Percentiles rank a stretch among this genome's conserved stretches.
These are phyloP conservation scores for Amblyjoppa proteus DNA, from an alignment of 2,888 invertebrate genomes.

Conservation along the genomic window DNA sequence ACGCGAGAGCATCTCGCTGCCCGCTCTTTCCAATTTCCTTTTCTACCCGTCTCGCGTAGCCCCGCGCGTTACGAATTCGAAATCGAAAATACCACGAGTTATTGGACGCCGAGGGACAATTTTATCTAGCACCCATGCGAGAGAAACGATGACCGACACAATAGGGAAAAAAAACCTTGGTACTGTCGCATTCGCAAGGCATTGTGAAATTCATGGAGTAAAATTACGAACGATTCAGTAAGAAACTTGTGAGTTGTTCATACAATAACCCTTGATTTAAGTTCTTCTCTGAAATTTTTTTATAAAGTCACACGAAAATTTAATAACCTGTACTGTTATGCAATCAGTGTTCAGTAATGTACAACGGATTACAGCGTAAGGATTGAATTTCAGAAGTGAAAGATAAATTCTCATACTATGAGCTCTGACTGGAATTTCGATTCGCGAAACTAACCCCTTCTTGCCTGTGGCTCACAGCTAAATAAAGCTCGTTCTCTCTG, in stretches of 20 bases:
- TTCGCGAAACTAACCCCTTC: conserved; percentile 27
- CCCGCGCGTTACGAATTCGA: conserved; percentile 48
- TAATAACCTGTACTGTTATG: background rate
- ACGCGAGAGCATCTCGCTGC: conserved; percentile 17
- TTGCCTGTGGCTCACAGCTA: background rate
- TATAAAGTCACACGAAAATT: background rate
- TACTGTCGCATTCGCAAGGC: background rate
- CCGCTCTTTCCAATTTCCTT: conserved; percentile 52
- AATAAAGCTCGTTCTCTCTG: background rate
- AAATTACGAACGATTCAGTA: background rate
- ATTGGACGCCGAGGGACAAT: background rate
- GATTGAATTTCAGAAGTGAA: conserved; percentile 5
- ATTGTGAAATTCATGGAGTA: background rate
- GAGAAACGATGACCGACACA: background rate
- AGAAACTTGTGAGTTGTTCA: background rate
- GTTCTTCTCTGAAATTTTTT: too few species aligned
- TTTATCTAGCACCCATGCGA: background rate
- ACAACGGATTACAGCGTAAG: background rate
- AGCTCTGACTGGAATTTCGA: conserved; percentile 23
- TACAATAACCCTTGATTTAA: background rate
- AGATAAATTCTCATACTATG: conserved; percentile 48
- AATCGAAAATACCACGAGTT: conserved; percentile 26
- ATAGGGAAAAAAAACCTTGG: background rate
- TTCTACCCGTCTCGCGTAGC: background rate
- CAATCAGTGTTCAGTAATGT: background rate